Percentiles rank a stretch among this genome's conserved stretches.
Conservation (phyloP, 92 coral and sea anemone species). For the Metridium senile region DNA sequence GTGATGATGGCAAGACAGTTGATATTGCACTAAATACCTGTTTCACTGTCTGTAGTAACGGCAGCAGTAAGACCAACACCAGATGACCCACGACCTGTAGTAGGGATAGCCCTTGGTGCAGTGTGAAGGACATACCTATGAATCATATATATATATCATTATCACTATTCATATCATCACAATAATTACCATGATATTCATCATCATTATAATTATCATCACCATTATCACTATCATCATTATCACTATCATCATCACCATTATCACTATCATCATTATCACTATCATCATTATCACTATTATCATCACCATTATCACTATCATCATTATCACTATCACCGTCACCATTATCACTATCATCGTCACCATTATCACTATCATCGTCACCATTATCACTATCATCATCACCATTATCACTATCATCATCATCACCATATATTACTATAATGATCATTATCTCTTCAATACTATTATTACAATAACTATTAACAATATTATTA, state of each 20-base stretch:
- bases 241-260: background rate
- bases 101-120: conserved; percentile 97
- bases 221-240: background rate
- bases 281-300: background rate
- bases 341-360: background rate
- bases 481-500: background rate
- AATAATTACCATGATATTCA: background rate
- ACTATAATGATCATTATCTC: background rate
- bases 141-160: background rate
- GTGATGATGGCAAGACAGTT: no score
- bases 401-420: background rate
- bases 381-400: background rate
- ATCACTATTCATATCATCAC: background rate
- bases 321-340: background rate
- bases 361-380: background rate
- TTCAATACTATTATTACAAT: background rate
- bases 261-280: background rate
- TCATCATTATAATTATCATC: background rate
- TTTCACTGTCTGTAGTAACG: conserved; percentile 96
- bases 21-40: no score
- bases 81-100: conserved; percentile 98
- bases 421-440: background rate
- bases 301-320: background rate
- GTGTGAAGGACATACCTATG: conserved; percentile 89
- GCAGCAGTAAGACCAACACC: conserved; percentile 99